Percentiles rank a stretch among this genome's conserved stretches.
These are phyloP conservation scores for Loriculus beryllinus DNA, from an alignment of 2,797 vertebrate species.

Conservation along the genomic window DNA sequence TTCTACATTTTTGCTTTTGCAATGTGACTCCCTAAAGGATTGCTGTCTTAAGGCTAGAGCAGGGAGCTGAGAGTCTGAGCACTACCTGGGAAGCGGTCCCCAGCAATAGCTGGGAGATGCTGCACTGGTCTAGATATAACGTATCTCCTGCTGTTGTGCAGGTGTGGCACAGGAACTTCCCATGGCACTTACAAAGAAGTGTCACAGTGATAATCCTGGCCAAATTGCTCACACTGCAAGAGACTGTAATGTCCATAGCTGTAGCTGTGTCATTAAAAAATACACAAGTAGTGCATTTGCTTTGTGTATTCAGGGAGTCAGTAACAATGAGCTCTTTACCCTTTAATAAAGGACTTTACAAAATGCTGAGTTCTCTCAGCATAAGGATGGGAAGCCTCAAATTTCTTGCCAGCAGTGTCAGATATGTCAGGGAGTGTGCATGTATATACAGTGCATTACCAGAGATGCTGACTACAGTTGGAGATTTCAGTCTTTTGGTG, in stretches of 20 bases:
- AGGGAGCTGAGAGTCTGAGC: not conserved
- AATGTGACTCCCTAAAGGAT: not conserved
- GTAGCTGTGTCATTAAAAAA: not conserved
- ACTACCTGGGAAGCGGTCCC: not conserved
- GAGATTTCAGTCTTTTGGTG: not conserved
- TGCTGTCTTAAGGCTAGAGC: not conserved
- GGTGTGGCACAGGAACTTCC: not conserved
- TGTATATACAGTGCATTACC: not conserved
- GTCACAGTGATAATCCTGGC: not conserved
- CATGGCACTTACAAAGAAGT: not conserved
- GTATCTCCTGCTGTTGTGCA: not conserved
- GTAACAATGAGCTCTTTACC: not conserved
- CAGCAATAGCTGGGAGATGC: not conserved
- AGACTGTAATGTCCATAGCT: not conserved
- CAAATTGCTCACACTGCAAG: not conserved
- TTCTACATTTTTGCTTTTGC: not conserved
- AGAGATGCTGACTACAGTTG: not conserved
- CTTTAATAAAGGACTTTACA: not conserved
- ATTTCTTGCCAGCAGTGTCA: not conserved
- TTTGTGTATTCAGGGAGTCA: not conserved
- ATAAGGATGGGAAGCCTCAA: not conserved
- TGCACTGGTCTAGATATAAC: not conserved
- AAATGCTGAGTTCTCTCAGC: not conserved
- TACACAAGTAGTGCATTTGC: not conserved
- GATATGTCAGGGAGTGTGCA: not conserved